These are phyloP conservation scores for Sarcophaga bullata DNA, from an alignment of 1,140 invertebrate genomes.

Conservation along the genomic window DNA sequence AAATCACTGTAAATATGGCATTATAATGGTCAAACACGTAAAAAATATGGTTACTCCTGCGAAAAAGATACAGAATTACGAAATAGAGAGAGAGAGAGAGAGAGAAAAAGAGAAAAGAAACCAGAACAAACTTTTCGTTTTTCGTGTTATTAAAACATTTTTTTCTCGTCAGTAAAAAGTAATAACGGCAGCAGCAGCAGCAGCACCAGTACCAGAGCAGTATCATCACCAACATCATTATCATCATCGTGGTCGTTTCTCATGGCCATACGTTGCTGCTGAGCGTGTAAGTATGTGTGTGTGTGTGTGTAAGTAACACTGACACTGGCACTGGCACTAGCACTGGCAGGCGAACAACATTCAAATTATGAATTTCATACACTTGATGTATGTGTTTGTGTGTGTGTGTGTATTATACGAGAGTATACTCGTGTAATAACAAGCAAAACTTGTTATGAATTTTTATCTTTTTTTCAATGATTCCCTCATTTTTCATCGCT, in stretches of 20 bases:
- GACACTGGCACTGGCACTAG: not conserved
- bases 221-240: not conserved
- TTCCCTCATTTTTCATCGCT: too few species aligned
- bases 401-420: not conserved
- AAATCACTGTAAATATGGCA: not conserved
- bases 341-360: not conserved
- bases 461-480: too few species aligned
- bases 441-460: too few species aligned
- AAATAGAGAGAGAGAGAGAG: too few species aligned
- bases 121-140: not conserved
- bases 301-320: too few species aligned
- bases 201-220: not conserved
- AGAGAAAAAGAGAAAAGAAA: not conserved
- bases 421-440: too few species aligned
- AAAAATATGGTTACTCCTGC: not conserved
- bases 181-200: too few species aligned
- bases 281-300: too few species aligned
- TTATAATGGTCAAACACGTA: constrained; percentile 1
- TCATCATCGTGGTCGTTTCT: not conserved
- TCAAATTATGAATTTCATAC: not conserved
- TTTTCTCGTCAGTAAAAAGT: too few species aligned
- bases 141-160: too few species aligned
- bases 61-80: not conserved
- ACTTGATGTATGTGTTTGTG: not conserved
- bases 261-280: not conserved